Conservation (phyloP, 2,113 vertebrate species). For the Epinephelus fuscoguttatus region DNA sequence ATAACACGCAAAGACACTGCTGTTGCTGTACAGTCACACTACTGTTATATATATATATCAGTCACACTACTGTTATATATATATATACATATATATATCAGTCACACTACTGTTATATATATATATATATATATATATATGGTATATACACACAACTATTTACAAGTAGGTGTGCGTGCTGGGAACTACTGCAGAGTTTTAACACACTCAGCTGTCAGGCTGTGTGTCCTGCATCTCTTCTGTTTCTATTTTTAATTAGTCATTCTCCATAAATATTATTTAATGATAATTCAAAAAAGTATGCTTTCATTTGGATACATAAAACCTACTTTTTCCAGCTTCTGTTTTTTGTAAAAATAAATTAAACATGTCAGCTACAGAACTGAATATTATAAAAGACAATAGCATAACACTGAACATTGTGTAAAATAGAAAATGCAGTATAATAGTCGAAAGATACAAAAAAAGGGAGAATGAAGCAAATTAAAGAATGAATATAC, state of each 20-base stretch:
- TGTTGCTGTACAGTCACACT: slow-evolving; percentile 20
- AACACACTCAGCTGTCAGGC: background rate
- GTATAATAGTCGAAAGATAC: background rate
- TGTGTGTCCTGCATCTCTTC: background rate
- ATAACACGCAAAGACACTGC: slow-evolving; percentile 24
- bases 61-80: too few relatives aligned
- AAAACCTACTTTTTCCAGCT: too few relatives aligned
- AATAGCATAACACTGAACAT: background rate
- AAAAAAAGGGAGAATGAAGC: background rate
- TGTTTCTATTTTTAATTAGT: background rate
- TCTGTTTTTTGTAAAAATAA: background rate
- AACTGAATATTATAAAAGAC: background rate
- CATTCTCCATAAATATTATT: background rate
- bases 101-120: too few relatives aligned
- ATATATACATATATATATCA: background rate
- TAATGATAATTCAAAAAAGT: too few relatives aligned
- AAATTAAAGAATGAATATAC: background rate
- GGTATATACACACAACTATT: background rate
- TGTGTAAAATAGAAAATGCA: background rate
- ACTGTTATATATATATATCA: background rate
- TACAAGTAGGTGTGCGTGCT: background rate
- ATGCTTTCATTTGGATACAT: too few relatives aligned
- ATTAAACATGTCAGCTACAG: background rate
- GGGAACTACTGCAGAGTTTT: background rate
- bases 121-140: background rate